These are phyloP conservation scores for Ondatra zibethicus DNA, from an alignment of 2,113 vertebrate species.

Conservation along the genomic window DNA sequence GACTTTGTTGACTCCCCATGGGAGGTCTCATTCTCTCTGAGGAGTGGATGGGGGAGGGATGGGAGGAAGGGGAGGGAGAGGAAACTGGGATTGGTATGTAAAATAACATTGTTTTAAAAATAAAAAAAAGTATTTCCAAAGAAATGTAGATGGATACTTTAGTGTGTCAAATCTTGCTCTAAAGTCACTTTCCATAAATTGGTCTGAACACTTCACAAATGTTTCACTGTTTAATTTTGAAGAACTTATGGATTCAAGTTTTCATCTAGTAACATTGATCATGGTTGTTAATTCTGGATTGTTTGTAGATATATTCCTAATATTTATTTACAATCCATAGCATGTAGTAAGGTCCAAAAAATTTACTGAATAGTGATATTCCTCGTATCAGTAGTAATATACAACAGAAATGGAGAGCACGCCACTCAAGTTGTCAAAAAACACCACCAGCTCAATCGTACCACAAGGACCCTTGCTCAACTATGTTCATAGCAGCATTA, in stretches of 20 bases:
- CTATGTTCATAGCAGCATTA: background rate
- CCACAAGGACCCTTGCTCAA: background rate
- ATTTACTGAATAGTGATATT: background rate
- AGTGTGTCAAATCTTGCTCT: background rate
- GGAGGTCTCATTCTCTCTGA: too few relatives aligned
- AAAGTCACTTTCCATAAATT: background rate
- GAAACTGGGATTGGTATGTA: too few relatives aligned
- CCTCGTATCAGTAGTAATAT: background rate
- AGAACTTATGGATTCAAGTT: background rate
- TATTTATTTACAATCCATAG: background rate
- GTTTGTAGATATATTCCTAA: background rate
- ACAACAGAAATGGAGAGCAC: background rate
- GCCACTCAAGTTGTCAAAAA: background rate
- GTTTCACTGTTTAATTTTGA: background rate
- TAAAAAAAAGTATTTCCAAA: background rate
- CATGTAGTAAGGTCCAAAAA: background rate
- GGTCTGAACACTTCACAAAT: background rate
- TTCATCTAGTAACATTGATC: background rate
- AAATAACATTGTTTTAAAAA: too few relatives aligned
- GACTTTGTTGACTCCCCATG: too few relatives aligned
- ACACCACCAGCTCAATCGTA: background rate
- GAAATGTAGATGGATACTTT: background rate
- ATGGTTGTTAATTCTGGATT: background rate
- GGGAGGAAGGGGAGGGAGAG: too few relatives aligned
- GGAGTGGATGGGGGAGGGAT: too few relatives aligned